A percentile compares a stretch with the other conserved stretches of the same genome.
Conservation (phyloP, 2,113 vertebrate genomes). For the Phainopepla nitens region DNA sequence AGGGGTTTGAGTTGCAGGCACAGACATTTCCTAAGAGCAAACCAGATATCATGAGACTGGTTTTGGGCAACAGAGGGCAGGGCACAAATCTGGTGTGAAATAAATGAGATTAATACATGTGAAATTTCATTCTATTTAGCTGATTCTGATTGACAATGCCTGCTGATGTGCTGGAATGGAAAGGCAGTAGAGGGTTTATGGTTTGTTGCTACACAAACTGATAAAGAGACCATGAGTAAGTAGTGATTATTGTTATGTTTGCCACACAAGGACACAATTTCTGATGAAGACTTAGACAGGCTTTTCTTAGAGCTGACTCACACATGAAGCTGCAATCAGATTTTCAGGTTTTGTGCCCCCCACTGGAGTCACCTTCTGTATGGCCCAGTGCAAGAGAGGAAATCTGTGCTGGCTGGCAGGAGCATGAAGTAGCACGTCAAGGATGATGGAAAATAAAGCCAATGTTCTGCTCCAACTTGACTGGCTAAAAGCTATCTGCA, state of each 20-base stretch:
- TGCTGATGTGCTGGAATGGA: not conserved
- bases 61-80: not conserved
- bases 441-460: not conserved
- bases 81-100: not conserved
- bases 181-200: rapidly evolving
- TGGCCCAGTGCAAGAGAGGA: rapidly evolving
- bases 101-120: not conserved
- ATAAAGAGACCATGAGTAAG: rapidly evolving
- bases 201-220: not conserved
- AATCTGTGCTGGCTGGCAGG: not conserved
- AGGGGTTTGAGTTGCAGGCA: not conserved
- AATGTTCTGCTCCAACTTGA: not conserved
- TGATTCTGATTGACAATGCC: not conserved
- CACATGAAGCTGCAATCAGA: not conserved
- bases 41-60: rapidly evolving
- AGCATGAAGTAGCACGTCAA: too few species aligned
- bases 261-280: not conserved
- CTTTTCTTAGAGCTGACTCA: not conserved
- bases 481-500: not conserved
- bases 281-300: not conserved
- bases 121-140: not conserved
- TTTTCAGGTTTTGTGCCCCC: not conserved
- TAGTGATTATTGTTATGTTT: not conserved
- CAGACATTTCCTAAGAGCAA: not conserved
- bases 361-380: not conserved